Evolutionary conservation across 2,888 invertebrate genomes (phyloP), one percentile per base, ranked within the genome.

Genomic region (Kuschelorhynchus macadamiae): DNA sequence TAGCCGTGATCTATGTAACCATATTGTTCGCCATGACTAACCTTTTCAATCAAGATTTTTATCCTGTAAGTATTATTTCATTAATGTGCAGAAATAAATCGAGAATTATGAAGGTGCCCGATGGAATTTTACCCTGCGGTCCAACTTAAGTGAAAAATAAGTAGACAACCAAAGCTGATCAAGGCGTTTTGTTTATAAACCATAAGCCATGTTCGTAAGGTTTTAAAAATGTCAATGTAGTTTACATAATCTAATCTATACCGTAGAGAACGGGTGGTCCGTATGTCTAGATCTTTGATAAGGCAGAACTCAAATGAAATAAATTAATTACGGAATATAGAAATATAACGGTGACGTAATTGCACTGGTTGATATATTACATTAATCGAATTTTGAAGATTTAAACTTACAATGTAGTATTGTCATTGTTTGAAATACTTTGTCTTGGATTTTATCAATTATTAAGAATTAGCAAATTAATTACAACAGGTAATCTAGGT

Each of bases 31-130:
- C 49, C 32, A 18, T 21, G 46, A 20, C 25, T 49, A 67, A 67
- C 67, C 67, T 67, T 67, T 61, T 67, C 67, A 60, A 67, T 67
- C 67, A 67, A 55, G 55, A 60, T 55, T 67, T 67, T 67, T 67
- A 53, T 53, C 41, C 47, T 41, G 67, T 67, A 60, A 60, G 32
- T 47, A 53, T 53, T 59, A 60, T 60, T 59, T 60, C 50, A 61
- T 60, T 61, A 67, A 67, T 60, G 61, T 67, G 41, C n/a, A 41
- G 53, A 53, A 65, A 57, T 65, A 65, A 60, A 60, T 60, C 60
- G 52, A 60, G 55, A 61, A 61, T 60, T 61, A 56, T 61, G 50
- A 60, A 41, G 61, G 56, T 33, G 53, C 39, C 50, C 53, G 52
- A 59, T 46, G 50, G 59, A 66, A 67, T 67, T 60, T 49, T 56